Evolutionary conservation across 1,140 invertebrate genomes (phyloP), one percentile per base, ranked within the genome.

Genomic region (Cotesia typhae): DNA sequence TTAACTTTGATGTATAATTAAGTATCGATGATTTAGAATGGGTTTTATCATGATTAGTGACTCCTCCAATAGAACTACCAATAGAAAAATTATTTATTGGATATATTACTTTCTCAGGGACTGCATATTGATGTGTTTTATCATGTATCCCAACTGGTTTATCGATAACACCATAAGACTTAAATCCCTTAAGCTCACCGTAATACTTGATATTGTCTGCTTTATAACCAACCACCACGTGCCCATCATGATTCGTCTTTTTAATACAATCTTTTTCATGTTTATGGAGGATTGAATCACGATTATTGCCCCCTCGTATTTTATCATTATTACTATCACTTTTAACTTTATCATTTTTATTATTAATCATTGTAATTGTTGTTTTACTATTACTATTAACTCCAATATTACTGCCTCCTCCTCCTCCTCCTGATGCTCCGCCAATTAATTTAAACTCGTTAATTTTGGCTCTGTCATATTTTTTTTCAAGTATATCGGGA

Each of bases 121-220:
- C 51, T 1, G 70, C 77, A 47, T 82, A 81, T 28, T 79, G 74
- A 28, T 84, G 83, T 7, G 78, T 79, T 67, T 82, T 84, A 6
- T 86, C 84, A 66, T 84, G 80, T 28, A 55, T 38, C 5, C 78
- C 75, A 0, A 80, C 70, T 2, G 81, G 80, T 60, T 85, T 85
- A 53, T 83, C 83, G 36, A 85, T 83, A 14, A 75, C 81, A 0
- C 84, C 84, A 67, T 87, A 87, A 36, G 82, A 82, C 37, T 86
- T 87, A 52, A 81, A 85, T 4, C 84, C 83, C 68, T 86, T 85
- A 0, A 86, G 70, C 41, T 86, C 85, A 10, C 84, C 84, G 70
- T 87, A 86, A 70, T 85, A 87, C 71, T 82, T 84, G 17, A 87
- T 76, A 67, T 84, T 85, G 65, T 86, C 85, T 28, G 78, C 74